Conservation (phyloP, 2,797 vertebrate species). For the Oreortyx pictus region DNA sequence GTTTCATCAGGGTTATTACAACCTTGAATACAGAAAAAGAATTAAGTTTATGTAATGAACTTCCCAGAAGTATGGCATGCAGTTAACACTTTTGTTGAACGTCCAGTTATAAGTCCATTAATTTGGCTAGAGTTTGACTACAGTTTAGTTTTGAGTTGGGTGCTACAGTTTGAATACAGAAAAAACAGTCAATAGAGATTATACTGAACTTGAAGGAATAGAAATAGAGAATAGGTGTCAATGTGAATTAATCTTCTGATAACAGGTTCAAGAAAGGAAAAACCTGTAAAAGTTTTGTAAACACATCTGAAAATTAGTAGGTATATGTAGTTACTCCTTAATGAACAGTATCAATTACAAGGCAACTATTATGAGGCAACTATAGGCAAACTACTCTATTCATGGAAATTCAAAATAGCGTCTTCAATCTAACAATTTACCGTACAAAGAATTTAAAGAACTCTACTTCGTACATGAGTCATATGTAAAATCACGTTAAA, state of each 20-base stretch:
- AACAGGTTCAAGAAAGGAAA: too few species aligned
- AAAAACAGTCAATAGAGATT: not conserved
- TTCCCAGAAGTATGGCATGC: not conserved
- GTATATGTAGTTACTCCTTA: too few species aligned
- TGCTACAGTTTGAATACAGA: not conserved
- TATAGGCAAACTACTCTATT: too few species aligned
- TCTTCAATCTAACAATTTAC: not conserved
- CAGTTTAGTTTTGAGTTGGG: not conserved
- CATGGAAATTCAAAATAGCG: not conserved
- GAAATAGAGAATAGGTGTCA: not conserved
- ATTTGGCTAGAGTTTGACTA: not conserved
- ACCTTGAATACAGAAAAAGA: slow-evolving; percentile 77
- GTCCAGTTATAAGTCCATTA: not conserved
- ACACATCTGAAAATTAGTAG: too few species aligned
- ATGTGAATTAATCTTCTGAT: not conserved
- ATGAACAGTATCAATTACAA: not conserved
- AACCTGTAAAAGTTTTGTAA: too few species aligned
- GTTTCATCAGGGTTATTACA: slow-evolving; percentile 86
- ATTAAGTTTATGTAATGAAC: not conserved
- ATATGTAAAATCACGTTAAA: not conserved
- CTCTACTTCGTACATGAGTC: not conserved
- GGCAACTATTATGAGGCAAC: not conserved
- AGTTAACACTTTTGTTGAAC: not conserved
- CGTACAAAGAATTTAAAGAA: not conserved
- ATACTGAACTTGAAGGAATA: not conserved